Conservation (phyloP, 2,113 vertebrate species). For the Jaculus jaculus region DNA sequence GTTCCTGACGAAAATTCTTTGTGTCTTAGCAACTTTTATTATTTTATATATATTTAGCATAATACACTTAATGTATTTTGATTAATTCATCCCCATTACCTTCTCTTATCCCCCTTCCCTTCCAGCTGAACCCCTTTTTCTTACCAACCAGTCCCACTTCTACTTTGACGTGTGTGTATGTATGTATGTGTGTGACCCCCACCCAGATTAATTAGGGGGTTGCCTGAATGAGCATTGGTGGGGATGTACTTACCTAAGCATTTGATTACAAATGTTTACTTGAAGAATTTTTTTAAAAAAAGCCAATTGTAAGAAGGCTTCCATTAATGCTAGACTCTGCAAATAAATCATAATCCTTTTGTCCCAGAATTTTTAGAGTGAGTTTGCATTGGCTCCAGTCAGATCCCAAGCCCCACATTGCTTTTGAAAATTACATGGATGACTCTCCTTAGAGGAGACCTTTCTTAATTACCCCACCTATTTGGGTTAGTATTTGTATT, state of each 20-base stretch:
- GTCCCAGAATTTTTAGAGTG: constrained; percentile 15
- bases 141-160: no score
- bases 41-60: no score
- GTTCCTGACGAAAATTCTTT: constrained; percentile 26
- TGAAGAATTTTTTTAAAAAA: constrained; percentile 44
- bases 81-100: no score
- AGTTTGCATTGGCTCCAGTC: constrained; percentile 9
- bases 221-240: no score
- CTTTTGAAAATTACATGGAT: constrained; percentile 45
- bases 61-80: no score
- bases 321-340: constrained; percentile 15
- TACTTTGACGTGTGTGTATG: no score
- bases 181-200: no score
- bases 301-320: not conserved
- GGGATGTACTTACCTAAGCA: no score
- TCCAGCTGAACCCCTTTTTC: no score
- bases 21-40: no score
- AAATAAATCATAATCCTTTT: constrained; percentile 7
- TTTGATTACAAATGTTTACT: constrained; percentile 9
- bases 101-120: no score
- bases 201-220: no score
- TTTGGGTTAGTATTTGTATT: constrained; percentile 43
- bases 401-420: not conserved
- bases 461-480: constrained; percentile 14
- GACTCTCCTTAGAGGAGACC: not conserved